These are phyloP conservation scores for Hydropsyche tenuis DNA, from an alignment of 1,140 invertebrate species.

Conservation along the genomic window DNA sequence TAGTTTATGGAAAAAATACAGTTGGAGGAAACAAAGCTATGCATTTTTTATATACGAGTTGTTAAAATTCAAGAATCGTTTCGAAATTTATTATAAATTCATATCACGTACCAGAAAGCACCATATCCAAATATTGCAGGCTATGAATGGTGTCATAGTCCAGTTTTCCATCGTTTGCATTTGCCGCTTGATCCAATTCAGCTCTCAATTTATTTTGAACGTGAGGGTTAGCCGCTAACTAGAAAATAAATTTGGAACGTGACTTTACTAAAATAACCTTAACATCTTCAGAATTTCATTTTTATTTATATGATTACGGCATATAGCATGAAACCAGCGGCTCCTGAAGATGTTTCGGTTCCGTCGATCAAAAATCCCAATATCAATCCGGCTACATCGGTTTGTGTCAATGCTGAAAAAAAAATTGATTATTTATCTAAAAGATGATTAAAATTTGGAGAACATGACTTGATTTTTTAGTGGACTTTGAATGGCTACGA, in stretches of 20 bases:
- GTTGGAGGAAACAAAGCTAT: too few relatives aligned
- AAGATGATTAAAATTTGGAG: too few relatives aligned
- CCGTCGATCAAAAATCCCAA: constrained; percentile 45
- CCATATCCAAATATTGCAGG: constrained; percentile 44
- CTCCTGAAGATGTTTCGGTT: constrained; percentile 45
- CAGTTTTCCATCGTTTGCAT: constrained; percentile 35
- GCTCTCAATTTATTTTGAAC: constrained; percentile 41
- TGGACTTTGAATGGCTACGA: too few relatives aligned
- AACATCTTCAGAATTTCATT: neutral
- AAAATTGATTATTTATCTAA: too few relatives aligned
- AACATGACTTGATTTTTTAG: too few relatives aligned
- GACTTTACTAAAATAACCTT: neutral
- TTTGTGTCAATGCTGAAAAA: neutral
- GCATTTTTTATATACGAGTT: too few relatives aligned
- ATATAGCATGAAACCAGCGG: constrained; percentile 37
- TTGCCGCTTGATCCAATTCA: constrained; percentile 37
- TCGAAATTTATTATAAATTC: neutral
- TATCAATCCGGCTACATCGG: constrained; percentile 34
- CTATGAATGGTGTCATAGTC: constrained; percentile 38
- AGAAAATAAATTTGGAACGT: neutral
- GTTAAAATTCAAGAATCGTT: too few relatives aligned
- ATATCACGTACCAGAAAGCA: constrained; percentile 28
- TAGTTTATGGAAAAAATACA: neutral
- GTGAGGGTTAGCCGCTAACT: constrained; percentile 47
- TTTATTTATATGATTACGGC: constrained; percentile 32